Evolutionary conservation across 2,888 invertebrate species (phyloP).

Genomic region (Papilio elwesi): DNA sequence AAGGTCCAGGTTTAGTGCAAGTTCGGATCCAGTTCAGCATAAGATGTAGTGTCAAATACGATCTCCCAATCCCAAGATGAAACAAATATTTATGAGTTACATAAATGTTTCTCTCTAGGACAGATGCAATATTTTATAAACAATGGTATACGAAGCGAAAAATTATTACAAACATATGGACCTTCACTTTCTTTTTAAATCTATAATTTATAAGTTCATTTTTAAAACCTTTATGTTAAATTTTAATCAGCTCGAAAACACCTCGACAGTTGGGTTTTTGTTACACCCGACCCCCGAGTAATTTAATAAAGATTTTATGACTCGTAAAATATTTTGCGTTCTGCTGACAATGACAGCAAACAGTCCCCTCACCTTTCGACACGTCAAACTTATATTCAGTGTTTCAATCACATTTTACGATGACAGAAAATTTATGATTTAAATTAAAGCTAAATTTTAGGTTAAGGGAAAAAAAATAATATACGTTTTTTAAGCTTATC

Average conservation of each 20-base stretch:
- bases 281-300: constrained; percentile 16
- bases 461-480: too few species aligned
- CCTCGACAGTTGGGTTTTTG: constrained; percentile 13
- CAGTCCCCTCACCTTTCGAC: background rate
- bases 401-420: constrained; percentile 16
- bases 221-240: constrained; percentile 12
- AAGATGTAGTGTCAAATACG: too few species aligned
- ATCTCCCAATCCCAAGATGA: too few species aligned
- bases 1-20: too few species aligned
- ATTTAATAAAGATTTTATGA: constrained; percentile 36
- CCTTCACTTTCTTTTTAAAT: constrained; percentile 2
- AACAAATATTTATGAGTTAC: too few species aligned
- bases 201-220: constrained; percentile 4
- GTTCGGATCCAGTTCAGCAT: too few species aligned
- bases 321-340: constrained; percentile 31
- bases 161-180: too few species aligned
- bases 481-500: too few species aligned
- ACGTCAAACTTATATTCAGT: constrained; percentile 16
- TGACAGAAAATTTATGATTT: background rate
- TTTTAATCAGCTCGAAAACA: constrained; percentile 16
- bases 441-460: too few species aligned
- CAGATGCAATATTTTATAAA: too few species aligned
- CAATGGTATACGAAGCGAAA: too few species aligned
- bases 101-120: too few species aligned
- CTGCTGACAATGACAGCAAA: constrained; percentile 27